These are phyloP conservation scores for Ditylenchus dipsaci DNA, from an alignment of 1,140 invertebrate species.

Conservation along the genomic window DNA sequence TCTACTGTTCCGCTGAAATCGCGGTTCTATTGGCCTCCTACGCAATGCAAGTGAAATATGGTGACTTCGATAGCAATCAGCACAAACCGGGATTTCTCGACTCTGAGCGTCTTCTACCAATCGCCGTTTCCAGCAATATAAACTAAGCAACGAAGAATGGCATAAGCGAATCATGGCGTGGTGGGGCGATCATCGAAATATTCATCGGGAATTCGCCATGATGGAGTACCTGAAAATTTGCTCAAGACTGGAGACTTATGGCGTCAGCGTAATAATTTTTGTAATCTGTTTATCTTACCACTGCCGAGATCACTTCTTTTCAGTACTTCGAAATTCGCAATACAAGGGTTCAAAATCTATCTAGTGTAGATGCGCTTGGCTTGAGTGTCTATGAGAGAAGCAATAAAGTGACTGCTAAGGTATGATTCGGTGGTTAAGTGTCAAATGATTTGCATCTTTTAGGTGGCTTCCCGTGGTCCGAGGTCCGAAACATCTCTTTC, in stretches of 20 bases:
- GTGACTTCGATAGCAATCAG: constrained; percentile 74
- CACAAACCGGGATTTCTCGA: constrained; percentile 77
- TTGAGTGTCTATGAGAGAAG: constrained; percentile 70
- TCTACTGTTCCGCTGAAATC: constrained; percentile 68
- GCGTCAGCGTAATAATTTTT: constrained; percentile 64
- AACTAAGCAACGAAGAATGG: constrained; percentile 96
- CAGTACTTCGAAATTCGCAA: constrained; percentile 73
- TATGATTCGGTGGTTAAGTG: constrained; percentile 65
- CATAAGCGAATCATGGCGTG: constrained; percentile 91
- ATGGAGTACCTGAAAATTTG: constrained; percentile 74
- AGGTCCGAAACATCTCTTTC: constrained; percentile 98
- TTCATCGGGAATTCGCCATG: constrained; percentile 74
- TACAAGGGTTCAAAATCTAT: constrained; percentile 69
- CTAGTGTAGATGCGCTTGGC: constrained; percentile 74
- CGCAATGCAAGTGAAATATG: constrained; percentile 93
- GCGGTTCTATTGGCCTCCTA: constrained; percentile 94
- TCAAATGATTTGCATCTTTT: constrained; percentile 52
- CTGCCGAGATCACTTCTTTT: constrained; percentile 10
- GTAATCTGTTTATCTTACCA: neutral
- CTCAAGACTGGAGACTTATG: constrained; percentile 76
- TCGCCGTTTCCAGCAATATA: constrained; percentile 85
- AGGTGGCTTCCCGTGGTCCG: constrained; percentile 72
- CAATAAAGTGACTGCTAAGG: constrained; percentile 3
- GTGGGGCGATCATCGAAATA: constrained; percentile 85
- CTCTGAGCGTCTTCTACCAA: constrained; percentile 86